phyloP scores from a whole-genome alignment of 2,888 invertebrate species.

The Capitulum mitella region DNA sequence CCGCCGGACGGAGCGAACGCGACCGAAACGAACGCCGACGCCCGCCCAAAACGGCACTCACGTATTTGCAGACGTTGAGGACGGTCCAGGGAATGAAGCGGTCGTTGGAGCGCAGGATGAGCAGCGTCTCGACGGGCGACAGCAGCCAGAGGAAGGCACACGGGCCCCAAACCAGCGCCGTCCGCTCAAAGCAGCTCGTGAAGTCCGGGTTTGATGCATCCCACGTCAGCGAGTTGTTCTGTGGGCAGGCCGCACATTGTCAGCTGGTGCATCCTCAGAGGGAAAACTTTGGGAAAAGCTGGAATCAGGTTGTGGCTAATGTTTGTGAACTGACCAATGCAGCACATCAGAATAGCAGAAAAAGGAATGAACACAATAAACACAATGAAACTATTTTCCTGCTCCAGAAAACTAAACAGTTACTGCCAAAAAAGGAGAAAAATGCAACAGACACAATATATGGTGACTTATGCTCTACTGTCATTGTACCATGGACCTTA shows the following conservation, averaged over 20 bases:
- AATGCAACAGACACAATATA: too few relatives aligned
- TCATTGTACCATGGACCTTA: too few relatives aligned
- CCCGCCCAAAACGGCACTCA: conserved; percentile 40
- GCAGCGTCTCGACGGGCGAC: conserved; percentile 55
- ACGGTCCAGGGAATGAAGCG: conserved; percentile 47
- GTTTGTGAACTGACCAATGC: too few relatives aligned
- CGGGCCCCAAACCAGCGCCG: conserved; percentile 81
- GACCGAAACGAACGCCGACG: too few relatives aligned
- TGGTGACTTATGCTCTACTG: too few relatives aligned
- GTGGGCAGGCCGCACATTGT: background rate
- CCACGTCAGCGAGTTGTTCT: conserved; percentile 75
- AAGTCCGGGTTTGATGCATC: conserved; percentile 72
- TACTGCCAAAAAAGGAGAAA: too few relatives aligned
- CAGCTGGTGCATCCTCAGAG: background rate
- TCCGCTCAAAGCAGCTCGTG: conserved; percentile 85
- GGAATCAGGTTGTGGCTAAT: too few relatives aligned
- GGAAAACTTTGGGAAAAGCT: background rate
- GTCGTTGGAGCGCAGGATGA: conserved; percentile 31
- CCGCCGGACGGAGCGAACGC: too few relatives aligned
- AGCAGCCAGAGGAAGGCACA: conserved; percentile 75
- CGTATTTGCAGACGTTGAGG: conserved; percentile 63
- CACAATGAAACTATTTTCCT: too few relatives aligned
- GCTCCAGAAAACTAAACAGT: too few relatives aligned
- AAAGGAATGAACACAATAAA: too few relatives aligned
- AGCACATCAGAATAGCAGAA: too few relatives aligned